These are phyloP conservation scores for Sula dactylatra DNA, from an alignment of 2,113 vertebrate species.

Conservation along the genomic window DNA sequence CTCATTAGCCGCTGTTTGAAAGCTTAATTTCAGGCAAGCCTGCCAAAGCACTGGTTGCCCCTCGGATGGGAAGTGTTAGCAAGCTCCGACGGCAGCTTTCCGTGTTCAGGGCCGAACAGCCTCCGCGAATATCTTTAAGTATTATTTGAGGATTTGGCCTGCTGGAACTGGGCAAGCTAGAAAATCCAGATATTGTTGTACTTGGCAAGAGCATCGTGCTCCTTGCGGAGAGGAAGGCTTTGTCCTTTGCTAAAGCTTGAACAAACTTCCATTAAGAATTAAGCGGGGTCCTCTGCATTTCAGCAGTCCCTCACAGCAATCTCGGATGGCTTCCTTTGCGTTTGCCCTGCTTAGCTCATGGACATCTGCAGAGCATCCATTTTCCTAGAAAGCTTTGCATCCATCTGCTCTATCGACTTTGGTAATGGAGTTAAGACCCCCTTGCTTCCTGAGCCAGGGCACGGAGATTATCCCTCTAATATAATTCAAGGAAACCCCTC, in stretches of 20 bases:
- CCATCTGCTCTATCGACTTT: conserved; percentile 39
- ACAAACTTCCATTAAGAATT: conserved; percentile 8
- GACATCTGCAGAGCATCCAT: not conserved
- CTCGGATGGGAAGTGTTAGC: not conserved
- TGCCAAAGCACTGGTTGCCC: not conserved
- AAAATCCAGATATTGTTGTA: conserved; percentile 30
- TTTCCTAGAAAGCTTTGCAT: conserved; percentile 45
- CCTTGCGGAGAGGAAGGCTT: not conserved
- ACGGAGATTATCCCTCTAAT: conserved; percentile 42
- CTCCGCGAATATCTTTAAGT: not conserved
- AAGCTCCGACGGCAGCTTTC: not conserved
- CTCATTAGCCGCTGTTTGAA: not conserved
- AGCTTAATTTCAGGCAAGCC: not conserved
- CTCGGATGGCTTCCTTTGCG: not conserved
- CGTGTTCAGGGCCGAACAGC: not conserved
- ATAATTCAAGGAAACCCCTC: conserved; percentile 37
- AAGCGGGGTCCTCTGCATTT: not conserved
- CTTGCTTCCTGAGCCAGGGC: not conserved
- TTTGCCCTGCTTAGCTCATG: not conserved
- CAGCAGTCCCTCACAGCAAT: not conserved
- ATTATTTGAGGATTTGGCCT: conserved; percentile 41
- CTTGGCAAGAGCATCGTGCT: not conserved
- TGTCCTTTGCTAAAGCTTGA: conserved; percentile 35
- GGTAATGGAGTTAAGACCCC: conserved; percentile 46
- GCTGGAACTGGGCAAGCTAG: not conserved